A percentile compares a stretch with the other conserved stretches of the same genome.
These are phyloP conservation scores for Scaptomyza parva DNA, from an alignment of 2,888 invertebrate genomes.

Conservation along the genomic window DNA sequence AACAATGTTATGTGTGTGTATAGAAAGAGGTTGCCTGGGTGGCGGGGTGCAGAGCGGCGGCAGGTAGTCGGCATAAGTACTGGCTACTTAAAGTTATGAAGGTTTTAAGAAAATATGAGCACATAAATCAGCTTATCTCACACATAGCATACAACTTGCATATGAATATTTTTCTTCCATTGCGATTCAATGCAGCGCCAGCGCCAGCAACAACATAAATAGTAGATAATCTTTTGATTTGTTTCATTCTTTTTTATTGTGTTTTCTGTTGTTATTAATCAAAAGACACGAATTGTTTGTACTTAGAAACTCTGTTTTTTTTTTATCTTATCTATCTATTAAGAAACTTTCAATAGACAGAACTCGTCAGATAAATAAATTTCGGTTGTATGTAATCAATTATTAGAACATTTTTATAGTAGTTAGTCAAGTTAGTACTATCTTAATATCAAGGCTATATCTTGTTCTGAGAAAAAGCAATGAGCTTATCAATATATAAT, in stretches of 20 bases:
- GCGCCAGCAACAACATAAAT: background rate
- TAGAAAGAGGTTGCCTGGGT: background rate
- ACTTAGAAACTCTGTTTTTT: background rate
- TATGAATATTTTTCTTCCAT: background rate
- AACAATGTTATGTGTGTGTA: slow-evolving; percentile 32
- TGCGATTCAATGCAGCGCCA: slow-evolving; percentile 4
- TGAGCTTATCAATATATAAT: background rate
- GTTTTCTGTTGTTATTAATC: slow-evolving; percentile 11
- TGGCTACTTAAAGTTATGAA: slow-evolving; percentile 38
- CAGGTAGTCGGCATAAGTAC: slow-evolving; percentile 18
- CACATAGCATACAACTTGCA: background rate
- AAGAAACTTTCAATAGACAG: background rate
- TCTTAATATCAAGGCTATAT: background rate
- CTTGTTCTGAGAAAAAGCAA: background rate
- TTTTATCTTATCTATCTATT: slow-evolving; percentile 12
- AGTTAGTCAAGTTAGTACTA: background rate
- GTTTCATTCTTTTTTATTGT: background rate
- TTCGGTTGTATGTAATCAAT: slow-evolving; percentile 1
- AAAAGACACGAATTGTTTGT: background rate
- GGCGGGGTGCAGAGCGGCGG: background rate
- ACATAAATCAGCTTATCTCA: slow-evolving; percentile 23
- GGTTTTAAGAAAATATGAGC: slow-evolving; percentile 34
- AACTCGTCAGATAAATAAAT: background rate
- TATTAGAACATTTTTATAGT: background rate
- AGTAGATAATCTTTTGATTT: slow-evolving; percentile 14